Evolutionary conservation across 2,797 vertebrate species (phyloP), one percentile per base, ranked within the genome.

Genomic region (Tinamus major): DNA sequence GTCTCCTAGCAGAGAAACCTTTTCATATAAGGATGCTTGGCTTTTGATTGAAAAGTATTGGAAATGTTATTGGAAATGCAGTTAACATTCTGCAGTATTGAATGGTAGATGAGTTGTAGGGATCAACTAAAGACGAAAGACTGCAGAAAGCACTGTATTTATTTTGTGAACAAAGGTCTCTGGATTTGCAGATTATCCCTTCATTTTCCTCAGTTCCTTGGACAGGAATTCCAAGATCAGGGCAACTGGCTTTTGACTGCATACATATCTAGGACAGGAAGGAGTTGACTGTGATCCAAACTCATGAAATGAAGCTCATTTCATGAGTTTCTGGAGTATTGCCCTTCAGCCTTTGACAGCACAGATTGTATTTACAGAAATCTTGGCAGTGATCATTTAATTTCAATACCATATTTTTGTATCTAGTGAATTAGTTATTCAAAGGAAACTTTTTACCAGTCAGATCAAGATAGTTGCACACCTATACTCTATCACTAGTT

Each of bases 321-420:
- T 49, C 23, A 49, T 13, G 23, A 24, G 48, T 49, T 49, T 92
- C 41, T 94, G 88, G n/a, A 86, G 67, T 51, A 72, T 26, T 93
- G 23, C 59, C 80, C 71, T 86, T 94, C 67, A 86, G 59, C 42
- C 74, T 91, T 84, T 76, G 78, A 82, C 70, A 88, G 86, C 49
- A 86, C 49, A 88, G 59, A 59, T 55, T 84, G 18, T 44, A 62
- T 80, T 93, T 71, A 44, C 18, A 81, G 63, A 76, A 26, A 90
- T 79, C 70, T 92, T 89, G 51, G 49, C 51, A 74, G 46, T 70
- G 76, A 79, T 69, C 0, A 44, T 92, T 88, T 69, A 31, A 86
- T 93, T 90, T 72, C 9, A 84, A 84, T 69, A 53, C 29, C 37
- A 15, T 76, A 55, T 90, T 92, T 56, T 56, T n/a, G 17, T 56